Evolutionary conservation across 1,140 invertebrate species (phyloP), one percentile per base, ranked within the genome.

Genomic region (Planococcus citri): DNA sequence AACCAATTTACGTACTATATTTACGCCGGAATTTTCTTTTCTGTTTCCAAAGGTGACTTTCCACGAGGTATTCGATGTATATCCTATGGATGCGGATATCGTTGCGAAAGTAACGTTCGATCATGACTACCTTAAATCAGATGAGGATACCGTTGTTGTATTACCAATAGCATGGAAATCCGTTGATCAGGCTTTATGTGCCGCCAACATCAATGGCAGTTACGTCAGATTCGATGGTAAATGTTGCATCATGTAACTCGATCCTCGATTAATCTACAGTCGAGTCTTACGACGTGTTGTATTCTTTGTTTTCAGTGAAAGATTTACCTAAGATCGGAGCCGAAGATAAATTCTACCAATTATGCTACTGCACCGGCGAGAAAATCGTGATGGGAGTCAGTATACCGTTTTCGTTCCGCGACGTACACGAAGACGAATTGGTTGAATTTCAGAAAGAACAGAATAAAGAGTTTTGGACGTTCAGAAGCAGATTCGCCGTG

Each of bases 161-260:
- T 10, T 64, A 2, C 60, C 14, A 1, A 17, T 25, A 22, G 60
- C 14, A 22, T 64, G 60, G 60, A 22, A 24, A 6, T 25, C 60
- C 22, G 22, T 24, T 6, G 60, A 64, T 24, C 14, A 64, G 17
- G 60, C 60, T 6, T 9, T 64, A 64, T 64, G 60, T 21, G 21
- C 60, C 17, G 10, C 60, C 24, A 64, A 25, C 9, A 25, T 64
- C 9, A 1, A 10, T 4, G 60, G 20, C 10, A 64, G 24, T 64
- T 25, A 24, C 22, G 60, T 64, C 22, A 2, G 60, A 64, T 64
- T 64, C 24, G 60, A 64, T 64, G 60, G 60, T 64, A 64, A 51
- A 6, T 51, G 17, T 17, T 51, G 17, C n/a, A 9, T 51, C 41
- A 51, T n/a, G n/a, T n/a, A n/a, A n/a, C n/a, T n/a, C n/a, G n/a